These are phyloP conservation scores for Pristionchus fissidentatus DNA, from an alignment of 2,888 invertebrate genomes.

Conservation along the genomic window DNA sequence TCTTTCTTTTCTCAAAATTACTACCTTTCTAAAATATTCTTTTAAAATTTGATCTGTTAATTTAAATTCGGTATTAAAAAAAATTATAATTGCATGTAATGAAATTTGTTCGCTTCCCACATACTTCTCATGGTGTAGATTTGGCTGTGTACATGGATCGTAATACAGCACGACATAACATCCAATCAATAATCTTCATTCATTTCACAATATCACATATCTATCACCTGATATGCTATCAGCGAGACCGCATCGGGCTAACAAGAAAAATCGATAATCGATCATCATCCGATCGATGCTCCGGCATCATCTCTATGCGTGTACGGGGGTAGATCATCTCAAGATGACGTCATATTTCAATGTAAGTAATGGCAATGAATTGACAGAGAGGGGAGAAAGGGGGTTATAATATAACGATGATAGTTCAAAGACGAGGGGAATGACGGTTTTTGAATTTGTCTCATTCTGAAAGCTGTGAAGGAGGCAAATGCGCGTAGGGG, in stretches of 20 bases:
- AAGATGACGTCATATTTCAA: background rate
- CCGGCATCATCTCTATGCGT: background rate
- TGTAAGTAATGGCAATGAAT: conserved; percentile 7
- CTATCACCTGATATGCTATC: conserved; percentile 25
- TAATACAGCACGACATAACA: too few relatives aligned
- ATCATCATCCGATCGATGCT: background rate
- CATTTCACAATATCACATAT: conserved; percentile 11
- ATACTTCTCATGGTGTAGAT: background rate
- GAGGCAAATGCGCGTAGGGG: too few relatives aligned
- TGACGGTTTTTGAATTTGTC: too few relatives aligned
- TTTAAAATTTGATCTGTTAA: too few relatives aligned
- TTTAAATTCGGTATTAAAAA: too few relatives aligned
- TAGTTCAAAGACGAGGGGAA: too few relatives aligned
- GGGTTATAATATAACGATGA: too few relatives aligned
- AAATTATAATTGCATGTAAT: too few relatives aligned
- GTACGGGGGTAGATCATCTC: background rate
- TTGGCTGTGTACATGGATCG: background rate
- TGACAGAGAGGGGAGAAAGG: background rate
- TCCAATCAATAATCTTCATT: conserved; percentile 35
- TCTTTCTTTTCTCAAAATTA: background rate
- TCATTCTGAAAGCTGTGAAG: too few relatives aligned
- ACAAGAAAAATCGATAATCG: background rate
- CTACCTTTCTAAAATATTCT: too few relatives aligned
- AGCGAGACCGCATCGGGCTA: background rate
- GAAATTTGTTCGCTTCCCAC: too few relatives aligned